Base-by-base conservation (phyloP, 1,140 invertebrate species). In the Saccostrea cuccullata region DNA sequence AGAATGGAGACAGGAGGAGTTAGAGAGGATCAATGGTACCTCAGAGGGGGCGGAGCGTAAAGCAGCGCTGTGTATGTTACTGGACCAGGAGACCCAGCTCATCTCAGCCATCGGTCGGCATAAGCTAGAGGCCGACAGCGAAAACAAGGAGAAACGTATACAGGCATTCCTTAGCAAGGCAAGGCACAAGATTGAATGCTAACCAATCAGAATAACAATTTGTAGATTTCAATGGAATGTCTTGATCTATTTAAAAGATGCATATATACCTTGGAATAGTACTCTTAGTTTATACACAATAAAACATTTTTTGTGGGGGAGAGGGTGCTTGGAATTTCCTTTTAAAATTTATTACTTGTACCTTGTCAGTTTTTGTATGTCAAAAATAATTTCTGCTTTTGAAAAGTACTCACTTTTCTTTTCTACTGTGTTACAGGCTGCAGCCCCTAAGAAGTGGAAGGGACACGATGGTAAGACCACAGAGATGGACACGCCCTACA, bases 31-130 rank as follows among this genome's bases (percentile, higher is more conserved):
- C 23, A 93, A 95, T 87, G 85, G 84, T 0, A 93, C 91, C 1
- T 88, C 94, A 82, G 91, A 89, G 55, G 94, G 94, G 40, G 95
- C 95, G 12, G 95, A 95, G 84, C 87, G 94, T 20, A 95, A 95
- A 87, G 95, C 95, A 23, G 95, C 95, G 0, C 84, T 95, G 20
- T 95, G 93, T 88, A 93, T 94, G 93, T 88, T 95, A 36, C 86
- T 95, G 58, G 95, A 95, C n/a, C 94, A 95, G 88, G 95, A 95
- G 89, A 94, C 94, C 55, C 93, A 95, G 85, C 93, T 95, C 5
- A 93, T 95, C 67, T 92, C 94, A 11, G 94, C 94, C 58, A 95
- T 95, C 86, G 95, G 94, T 64, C 73, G 94, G 30, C 95, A 95
- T 89, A 94, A 95, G 89, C 91, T 93, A 20, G 95, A 95, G 67